Base-by-base conservation (phyloP, 2,888 invertebrate species). In the Meliscaeva auricollis region DNA sequence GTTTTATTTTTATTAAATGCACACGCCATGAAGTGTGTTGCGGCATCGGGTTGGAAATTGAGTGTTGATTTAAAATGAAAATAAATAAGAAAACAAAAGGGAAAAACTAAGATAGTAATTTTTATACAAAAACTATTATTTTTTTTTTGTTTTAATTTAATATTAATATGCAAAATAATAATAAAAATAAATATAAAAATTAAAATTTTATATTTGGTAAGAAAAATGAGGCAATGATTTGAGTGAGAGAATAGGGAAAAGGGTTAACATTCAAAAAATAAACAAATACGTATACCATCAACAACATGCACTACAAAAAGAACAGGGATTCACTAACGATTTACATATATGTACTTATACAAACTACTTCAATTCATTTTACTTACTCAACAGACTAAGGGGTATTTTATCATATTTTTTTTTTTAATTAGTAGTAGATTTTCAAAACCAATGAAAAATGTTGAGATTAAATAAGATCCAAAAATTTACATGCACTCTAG, bases 101-200 rank as follows among this genome's bases (percentile, higher is more conserved):
- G 62, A 62, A 58, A 74, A 79, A 81, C 80, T 80, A 85, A 81
- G 75, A 81, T 81, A 81, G 76, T 76, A 70, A 66, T 38, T 80
- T 75, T 58, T 35, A 56, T 70, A 79, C 75, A 75, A 75, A 79
- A 38, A 26, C 83, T 79, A 77, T 20, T 79, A 50, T 50, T 41
- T 35, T 74, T 46, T 73, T 58, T 50, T 60, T 50, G 46, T 50
- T 60, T 52, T 54, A 22, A n/a, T n/a, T n/a, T n/a, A 50, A 66
- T 26, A 15, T 50, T 73, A 70, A 50, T 73, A 56, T 13, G n/a
- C 2, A 54, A 54, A 11, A n/a, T 22, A 70, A 70, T 46, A 60
- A 7, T 32, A 62, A 74, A 74, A 30, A n/a, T 38, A 62, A 68
- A 5, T 30, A 41, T 30, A 41, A 11, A 35, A 7, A 41, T 20